These are phyloP conservation scores for Drosophila sordidula DNA, from an alignment of 2,888 invertebrate genomes.

Conservation along the genomic window DNA sequence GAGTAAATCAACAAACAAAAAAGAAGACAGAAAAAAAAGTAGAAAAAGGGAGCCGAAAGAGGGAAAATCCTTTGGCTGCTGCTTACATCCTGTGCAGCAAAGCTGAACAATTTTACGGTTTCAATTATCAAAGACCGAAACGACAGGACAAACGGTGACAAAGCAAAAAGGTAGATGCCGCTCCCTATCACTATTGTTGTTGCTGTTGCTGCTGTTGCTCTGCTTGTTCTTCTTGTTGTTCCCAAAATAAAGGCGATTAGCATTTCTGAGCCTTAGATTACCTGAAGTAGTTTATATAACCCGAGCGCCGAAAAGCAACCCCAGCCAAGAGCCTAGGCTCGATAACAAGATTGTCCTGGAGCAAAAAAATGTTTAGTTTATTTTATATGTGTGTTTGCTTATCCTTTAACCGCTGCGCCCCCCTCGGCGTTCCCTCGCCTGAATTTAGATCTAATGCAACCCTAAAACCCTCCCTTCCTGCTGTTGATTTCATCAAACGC, in stretches of 20 bases:
- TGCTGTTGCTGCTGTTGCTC: slow-evolving; percentile 2
- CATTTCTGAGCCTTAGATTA: slow-evolving; percentile 81
- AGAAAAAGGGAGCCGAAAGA: slow-evolving; percentile 20
- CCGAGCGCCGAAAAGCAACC: slow-evolving; percentile 21
- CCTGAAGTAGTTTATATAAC: slow-evolving; percentile 81
- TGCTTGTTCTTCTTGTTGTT: slow-evolving; percentile 31
- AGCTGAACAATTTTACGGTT: slow-evolving; percentile 78
- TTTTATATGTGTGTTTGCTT: slow-evolving; percentile 51
- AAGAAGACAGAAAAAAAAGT: slow-evolving; percentile 3
- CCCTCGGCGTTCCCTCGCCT: slow-evolving; percentile 1
- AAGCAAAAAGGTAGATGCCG: slow-evolving; percentile 71
- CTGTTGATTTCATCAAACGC: slow-evolving; percentile 64
- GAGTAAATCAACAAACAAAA: slow-evolving; percentile 66
- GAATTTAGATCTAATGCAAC: slow-evolving; percentile 31
- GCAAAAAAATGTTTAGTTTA: slow-evolving; percentile 28
- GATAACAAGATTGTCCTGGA: slow-evolving; percentile 66
- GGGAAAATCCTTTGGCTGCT: slow-evolving; percentile 57
- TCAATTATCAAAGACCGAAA: slow-evolving; percentile 74
- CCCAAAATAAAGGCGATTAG: slow-evolving; percentile 78
- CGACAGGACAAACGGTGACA: slow-evolving; percentile 65
- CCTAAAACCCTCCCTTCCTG: slow-evolving; percentile 19
- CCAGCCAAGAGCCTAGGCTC: slow-evolving; percentile 36
- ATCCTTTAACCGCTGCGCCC: not conserved
- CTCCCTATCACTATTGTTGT: slow-evolving; percentile 22
- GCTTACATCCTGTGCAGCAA: slow-evolving; percentile 68